Evolutionary conservation across 2,888 invertebrate genomes (phyloP), one percentile per base, ranked within the genome.

Genomic region (Alentia gelatinosa): DNA sequence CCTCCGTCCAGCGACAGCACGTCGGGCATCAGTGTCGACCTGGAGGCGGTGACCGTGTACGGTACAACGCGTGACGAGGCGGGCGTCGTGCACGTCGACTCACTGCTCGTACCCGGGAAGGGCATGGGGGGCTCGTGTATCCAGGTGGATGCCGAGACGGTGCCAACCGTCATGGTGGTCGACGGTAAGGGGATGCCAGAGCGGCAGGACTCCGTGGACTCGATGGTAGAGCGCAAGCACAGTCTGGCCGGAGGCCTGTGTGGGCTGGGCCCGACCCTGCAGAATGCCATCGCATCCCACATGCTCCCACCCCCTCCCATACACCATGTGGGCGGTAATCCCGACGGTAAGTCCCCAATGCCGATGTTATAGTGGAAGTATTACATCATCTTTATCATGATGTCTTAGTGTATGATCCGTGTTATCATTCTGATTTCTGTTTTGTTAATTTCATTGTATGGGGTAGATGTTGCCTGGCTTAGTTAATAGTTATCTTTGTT

Each of bases 21-120:
- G 5, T 86, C 86, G 50, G 86, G 86, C 47, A 86, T 86, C 86
- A 86, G 86, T 30, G 30, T 86, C 50, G 86, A 86, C 50, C 86
- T 86, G 86, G 86, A 86, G 23, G 86, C 33, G 47, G 86, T 86
- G n/a, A 86, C 42, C 12, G 33, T 47, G 26, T 26, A 23, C 47
- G 33, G 47, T 4, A n/a, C 79, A 23, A 37, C 37, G 5, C 5
- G 37, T 1, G 79, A 35, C 35, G 19, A 12, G 37, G 1, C 1
- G 79, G 39, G 26, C 5, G 79, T 79, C 5, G 79, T 79, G 19
- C 39, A 79, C 79, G 79, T 79, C 37, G 79, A 79, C 79, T 35
- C 79, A 1, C 19, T 79, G 19, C 79, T 79, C 37, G 79, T 79
- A 39, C 79, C 79, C 37, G 83, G 39, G 83, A 30, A 83, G 37